Base-by-base conservation (phyloP, 2,888 invertebrate species). In the Ophioninae sp. region DNA sequence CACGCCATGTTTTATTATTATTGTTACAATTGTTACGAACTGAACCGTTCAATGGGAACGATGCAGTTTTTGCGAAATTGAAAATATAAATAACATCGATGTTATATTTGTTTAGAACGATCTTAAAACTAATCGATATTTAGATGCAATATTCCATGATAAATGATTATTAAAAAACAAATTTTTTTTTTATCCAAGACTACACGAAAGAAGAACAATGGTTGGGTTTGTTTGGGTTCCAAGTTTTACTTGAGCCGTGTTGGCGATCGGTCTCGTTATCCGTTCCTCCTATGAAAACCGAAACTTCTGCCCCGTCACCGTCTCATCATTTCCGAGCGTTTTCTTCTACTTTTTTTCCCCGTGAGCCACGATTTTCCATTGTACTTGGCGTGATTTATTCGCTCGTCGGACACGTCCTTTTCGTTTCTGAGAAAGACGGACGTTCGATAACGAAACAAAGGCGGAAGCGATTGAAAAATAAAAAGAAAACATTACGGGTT, bases 281-380 rank as follows among this genome's bases (percentile, higher is more conserved):
- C 89, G 88, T 89, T 88, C 90, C 84, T 86, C 88, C 87, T 86
- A 82, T 74, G 87, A 79, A 85, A 78, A 83, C 83, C 88, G 85
- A 87, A 88, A 88, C 84, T 84, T 85, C 59, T 87, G 90, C 91
- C 87, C 78, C 89, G 91, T 91, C 91, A 91, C 90, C 87, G 87
- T 85, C 82, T 85, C 89, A 88, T 90, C 90, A 91, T 91, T 91
- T 90, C 87, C 89, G 86, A 87, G 84, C 86, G 82, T 86, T 85
- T 85, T 71, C 51, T 79, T 72, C 65, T 20, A 20, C 51, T 44
- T 71, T 63, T 72, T 79, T 67, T 61, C 10, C 69, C 30, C 67
- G 22, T n/a, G n/a, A n/a, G n/a, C 64, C 64, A 44, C 71, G 76
- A 37, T 67, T 61, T 84, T 82, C 67, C 37, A 22, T 71, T 64